Conservation (phyloP, 2,888 invertebrate species). For the Oxytorus armatus region DNA sequence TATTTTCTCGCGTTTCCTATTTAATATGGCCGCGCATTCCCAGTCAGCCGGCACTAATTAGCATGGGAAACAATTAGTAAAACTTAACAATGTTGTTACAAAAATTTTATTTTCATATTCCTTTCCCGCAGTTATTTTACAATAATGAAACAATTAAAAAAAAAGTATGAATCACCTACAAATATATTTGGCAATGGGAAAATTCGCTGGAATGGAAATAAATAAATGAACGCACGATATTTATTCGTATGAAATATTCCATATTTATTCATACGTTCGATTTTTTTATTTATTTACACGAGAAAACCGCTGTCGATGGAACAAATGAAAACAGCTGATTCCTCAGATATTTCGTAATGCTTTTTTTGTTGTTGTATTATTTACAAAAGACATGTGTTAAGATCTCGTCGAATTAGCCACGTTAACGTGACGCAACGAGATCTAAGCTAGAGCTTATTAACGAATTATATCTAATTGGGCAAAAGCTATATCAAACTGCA, state of each 20-base stretch:
- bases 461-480: slow-evolving; percentile 40
- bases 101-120: too few species aligned
- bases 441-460: slow-evolving; percentile 13
- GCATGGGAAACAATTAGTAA: too few species aligned
- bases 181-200: neutral
- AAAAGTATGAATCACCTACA: too few species aligned
- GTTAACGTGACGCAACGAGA: slow-evolving; percentile 32
- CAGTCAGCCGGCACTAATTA: too few species aligned
- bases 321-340: slow-evolving; percentile 53
- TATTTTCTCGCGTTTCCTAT: too few species aligned
- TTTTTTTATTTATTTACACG: slow-evolving; percentile 60
- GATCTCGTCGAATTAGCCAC: slow-evolving; percentile 9
- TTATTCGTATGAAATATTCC: slow-evolving; percentile 56
- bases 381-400: slow-evolving; percentile 47
- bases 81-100: too few species aligned
- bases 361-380: slow-evolving; percentile 48
- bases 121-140: too few species aligned
- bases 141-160: too few species aligned
- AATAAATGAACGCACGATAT: neutral
- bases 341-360: slow-evolving; percentile 38
- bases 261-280: slow-evolving; percentile 51
- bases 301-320: slow-evolving; percentile 55
- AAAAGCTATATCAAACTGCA: slow-evolving; percentile 61
- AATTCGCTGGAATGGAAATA: neutral
- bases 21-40: too few species aligned